Percentiles rank a stretch among this genome's conserved stretches.
Conservation (phyloP, 2,888 invertebrate species). For the Tipula confusa region DNA sequence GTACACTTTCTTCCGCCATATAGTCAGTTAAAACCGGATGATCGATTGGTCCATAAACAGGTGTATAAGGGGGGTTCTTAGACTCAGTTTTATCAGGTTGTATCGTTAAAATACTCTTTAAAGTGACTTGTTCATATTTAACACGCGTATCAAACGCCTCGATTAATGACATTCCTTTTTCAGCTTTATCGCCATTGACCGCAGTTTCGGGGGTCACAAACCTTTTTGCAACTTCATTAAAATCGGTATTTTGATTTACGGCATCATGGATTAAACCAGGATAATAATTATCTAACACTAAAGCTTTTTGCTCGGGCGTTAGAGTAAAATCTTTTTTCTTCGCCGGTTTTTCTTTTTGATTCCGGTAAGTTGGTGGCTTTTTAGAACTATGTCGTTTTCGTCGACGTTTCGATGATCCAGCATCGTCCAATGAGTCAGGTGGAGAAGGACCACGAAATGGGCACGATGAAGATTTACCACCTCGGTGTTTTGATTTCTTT, state of each 20-base stretch:
- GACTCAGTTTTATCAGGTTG: not conserved
- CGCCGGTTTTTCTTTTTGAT: not conserved
- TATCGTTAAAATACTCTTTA: not conserved
- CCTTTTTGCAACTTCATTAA: not conserved
- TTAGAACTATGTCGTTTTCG: not conserved
- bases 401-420: not conserved
- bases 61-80: not conserved
- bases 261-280: slow-evolving; percentile 21
- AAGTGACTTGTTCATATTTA: not conserved
- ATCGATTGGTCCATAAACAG: not conserved
- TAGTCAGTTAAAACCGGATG: not conserved
- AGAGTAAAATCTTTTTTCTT: not conserved
- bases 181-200: not conserved
- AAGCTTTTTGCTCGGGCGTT: not conserved
- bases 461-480: no score
- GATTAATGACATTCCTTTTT: not conserved
- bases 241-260: not conserved
- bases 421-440: not conserved
- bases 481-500: no score
- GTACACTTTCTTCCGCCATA: not conserved
- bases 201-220: not conserved
- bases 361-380: not conserved
- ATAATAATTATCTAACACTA: not conserved
- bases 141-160: not conserved
- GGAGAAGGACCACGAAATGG: not conserved